These are phyloP conservation scores for Linnaemya vulpina DNA, from an alignment of 2,888 invertebrate genomes.

Conservation along the genomic window DNA sequence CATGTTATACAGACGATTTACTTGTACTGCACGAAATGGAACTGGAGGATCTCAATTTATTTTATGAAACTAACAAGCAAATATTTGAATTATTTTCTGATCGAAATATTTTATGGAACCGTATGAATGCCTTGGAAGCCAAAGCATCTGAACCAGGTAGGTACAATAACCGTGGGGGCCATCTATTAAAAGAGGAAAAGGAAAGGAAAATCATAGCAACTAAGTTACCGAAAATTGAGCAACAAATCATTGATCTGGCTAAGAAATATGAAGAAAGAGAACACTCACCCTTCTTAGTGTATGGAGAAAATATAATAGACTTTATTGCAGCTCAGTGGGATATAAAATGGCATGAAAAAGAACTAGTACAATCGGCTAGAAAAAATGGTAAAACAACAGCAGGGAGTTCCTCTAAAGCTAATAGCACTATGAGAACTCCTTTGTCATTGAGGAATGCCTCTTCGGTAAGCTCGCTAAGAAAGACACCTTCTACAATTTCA, in stretches of 20 bases:
- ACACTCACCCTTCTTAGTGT: conserved; percentile 85
- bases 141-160: conserved; percentile 91
- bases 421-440: conserved; percentile 75
- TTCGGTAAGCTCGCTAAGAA: conserved; percentile 74
- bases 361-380: conserved; percentile 83
- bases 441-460: conserved; percentile 75
- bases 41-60: conserved; percentile 87
- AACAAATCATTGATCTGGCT: conserved; percentile 85
- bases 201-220: conserved; percentile 90
- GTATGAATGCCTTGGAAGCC: conserved; percentile 89
- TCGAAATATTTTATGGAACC: conserved; percentile 88
- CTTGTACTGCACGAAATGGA: conserved; percentile 91
- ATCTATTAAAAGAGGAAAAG: conserved; percentile 92
- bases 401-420: conserved; percentile 44
- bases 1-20: conserved; percentile 91
- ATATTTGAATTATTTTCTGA: conserved; percentile 87
- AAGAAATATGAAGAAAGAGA: conserved; percentile 84
- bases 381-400: conserved; percentile 75
- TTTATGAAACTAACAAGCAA: conserved; percentile 86
- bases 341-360: conserved; percentile 82
- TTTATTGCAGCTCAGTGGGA: conserved; percentile 86
- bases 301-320: conserved; percentile 86
- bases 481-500: conserved; percentile 76
- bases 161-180: conserved; percentile 94
- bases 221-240: conserved; percentile 89